phyloP scores from a whole-genome alignment of 2,113 vertebrate genomes.

The Engystomops pustulosus region DNA sequence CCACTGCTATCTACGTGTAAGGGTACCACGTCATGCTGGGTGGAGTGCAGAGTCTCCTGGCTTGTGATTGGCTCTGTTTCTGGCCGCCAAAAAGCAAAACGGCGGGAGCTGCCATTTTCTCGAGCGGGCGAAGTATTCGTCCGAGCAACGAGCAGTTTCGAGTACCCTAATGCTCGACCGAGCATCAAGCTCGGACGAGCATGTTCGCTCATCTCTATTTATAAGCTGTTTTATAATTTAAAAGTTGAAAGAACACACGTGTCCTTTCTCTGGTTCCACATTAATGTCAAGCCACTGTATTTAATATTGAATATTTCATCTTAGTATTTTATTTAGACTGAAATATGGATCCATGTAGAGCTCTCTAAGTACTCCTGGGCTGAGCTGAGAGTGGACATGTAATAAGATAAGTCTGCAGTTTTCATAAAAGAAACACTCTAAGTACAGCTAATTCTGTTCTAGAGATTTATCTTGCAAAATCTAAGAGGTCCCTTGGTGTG shows the following conservation, averaged over 20 bases:
- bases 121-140: no score
- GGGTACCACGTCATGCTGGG: no score
- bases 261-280: neutral
- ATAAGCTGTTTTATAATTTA: neutral
- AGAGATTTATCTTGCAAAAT: conserved; percentile 38
- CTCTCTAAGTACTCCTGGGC: conserved; percentile 1
- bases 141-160: no score
- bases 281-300: neutral
- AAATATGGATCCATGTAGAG: neutral
- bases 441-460: conserved; percentile 44
- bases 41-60: no score
- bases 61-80: no score
- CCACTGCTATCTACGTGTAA: no score
- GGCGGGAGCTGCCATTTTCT: no score
- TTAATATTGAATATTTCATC: neutral
- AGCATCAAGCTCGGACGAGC: no score
- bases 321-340: neutral
- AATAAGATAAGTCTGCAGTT: conserved; percentile 36
- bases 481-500: conserved; percentile 42
- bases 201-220: no score
- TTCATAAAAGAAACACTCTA: conserved; percentile 34
- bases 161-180: no score
- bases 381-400: neutral
- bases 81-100: no score
- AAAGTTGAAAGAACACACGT: neutral